phyloP scores from a whole-genome alignment of 2,113 vertebrate genomes.

The Limnothrissa miodon region DNA sequence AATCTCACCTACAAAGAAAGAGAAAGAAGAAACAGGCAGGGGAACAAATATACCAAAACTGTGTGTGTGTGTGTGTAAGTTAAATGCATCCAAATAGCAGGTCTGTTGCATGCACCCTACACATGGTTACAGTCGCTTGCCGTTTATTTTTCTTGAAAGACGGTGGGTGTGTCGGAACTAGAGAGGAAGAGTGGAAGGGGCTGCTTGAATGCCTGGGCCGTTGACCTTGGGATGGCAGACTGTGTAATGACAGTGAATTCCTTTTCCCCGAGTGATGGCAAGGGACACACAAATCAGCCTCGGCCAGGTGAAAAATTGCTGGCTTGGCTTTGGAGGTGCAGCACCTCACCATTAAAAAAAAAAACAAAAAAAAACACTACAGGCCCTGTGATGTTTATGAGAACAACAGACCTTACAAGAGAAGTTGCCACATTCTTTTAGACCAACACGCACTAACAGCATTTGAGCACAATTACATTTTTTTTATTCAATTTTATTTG shows the following conservation, averaged over 20 bases:
- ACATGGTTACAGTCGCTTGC: background rate
- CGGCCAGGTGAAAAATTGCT: background rate
- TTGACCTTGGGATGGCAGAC: slow-evolving; percentile 10
- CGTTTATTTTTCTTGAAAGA: background rate
- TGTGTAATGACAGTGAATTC: slow-evolving; percentile 34
- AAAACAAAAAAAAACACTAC: background rate
- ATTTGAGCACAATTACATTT: background rate
- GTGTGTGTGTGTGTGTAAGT: background rate
- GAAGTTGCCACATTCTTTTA: background rate
- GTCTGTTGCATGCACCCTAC: background rate
- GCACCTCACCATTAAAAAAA: background rate
- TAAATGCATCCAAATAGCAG: background rate
- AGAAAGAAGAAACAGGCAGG: background rate
- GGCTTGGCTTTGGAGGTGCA: background rate
- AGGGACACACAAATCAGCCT: slow-evolving; percentile 35
- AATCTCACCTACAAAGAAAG: background rate
- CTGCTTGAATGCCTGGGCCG: background rate
- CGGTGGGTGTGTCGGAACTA: background rate
- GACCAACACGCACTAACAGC: background rate
- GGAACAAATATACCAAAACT: background rate
- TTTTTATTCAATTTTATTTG: no score
- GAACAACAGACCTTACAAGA: background rate
- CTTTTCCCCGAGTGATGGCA: slow-evolving; percentile 23
- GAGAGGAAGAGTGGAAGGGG: background rate
- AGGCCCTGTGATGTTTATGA: background rate